Evolutionary conservation across 2,888 invertebrate genomes (phyloP), one percentile per base, ranked within the genome.

Genomic region (Lydus trimaculatus): DNA sequence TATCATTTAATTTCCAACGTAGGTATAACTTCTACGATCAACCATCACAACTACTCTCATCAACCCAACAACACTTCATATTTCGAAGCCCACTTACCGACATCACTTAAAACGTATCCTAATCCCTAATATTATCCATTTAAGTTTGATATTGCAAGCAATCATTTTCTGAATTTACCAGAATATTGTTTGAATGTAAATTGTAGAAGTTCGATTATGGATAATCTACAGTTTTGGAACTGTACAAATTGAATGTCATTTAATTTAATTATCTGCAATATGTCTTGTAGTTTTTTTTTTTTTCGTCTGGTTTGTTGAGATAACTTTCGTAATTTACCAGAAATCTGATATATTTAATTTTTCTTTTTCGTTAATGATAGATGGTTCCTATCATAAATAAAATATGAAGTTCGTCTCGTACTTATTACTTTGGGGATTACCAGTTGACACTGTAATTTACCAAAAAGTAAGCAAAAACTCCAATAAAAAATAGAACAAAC

Each of bases 121-220:
- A 60, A 60, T 60, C 60, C 60, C n/a, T n/a, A 33, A 60, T 60
- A 60, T 60, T 36, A 36, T 31, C 60, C 17, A 60, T 60, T 17
- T 31, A 60, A 60, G 33, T 60, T 60, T 31, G 31, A 36, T 60
- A 28, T 60, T 60, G 60, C 20, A 33, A 48, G 60, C 60, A 60
- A 60, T 60, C 60, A 60, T 20, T 48, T 48, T 20, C 20, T 48
- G 3, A 48, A 48, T 20, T 20, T 20, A 48, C 20, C 20, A 2
- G 48, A 48, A n/a, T n/a, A n/a, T n/a, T n/a, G n/a, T n/a, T n/a
- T n/a, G n/a, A n/a, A n/a, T n/a, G n/a, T n/a, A n/a, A n/a, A n/a
- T n/a, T n/a, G n/a, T n/a, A n/a, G n/a, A n/a, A n/a, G n/a, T n/a
- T n/a, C n/a, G n/a, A n/a, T n/a, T n/a, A n/a, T n/a, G n/a, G n/a